Evolutionary conservation across 2,888 invertebrate species (phyloP).

Genomic region (Heliconius aoede): DNA sequence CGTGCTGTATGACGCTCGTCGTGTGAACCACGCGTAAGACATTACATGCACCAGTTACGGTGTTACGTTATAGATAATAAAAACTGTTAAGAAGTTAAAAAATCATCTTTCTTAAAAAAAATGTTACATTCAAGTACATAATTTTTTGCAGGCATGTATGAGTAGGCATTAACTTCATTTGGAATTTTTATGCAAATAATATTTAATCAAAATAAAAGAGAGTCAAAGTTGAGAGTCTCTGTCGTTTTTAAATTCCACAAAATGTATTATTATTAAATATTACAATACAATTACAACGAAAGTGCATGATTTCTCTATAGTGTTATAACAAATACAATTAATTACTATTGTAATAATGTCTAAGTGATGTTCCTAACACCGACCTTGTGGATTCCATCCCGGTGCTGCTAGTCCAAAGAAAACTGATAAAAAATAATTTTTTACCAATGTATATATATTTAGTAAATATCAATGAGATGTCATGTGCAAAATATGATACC

Average conservation of each 20-base stretch:
- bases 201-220: too few relatives aligned
- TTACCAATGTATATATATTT: not conserved
- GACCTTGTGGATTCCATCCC: constrained; percentile 67
- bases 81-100: too few relatives aligned
- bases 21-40: not conserved
- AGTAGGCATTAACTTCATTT: too few relatives aligned
- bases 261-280: too few relatives aligned
- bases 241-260: too few relatives aligned
- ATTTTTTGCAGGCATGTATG: too few relatives aligned
- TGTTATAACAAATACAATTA: not conserved
- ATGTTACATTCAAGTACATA: too few relatives aligned
- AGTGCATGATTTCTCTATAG: not conserved
- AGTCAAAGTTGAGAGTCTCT: too few relatives aligned
- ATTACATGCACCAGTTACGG: not conserved
- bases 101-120: too few relatives aligned
- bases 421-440: constrained; percentile 43
- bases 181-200: too few relatives aligned
- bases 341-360: not conserved
- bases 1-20: too few relatives aligned
- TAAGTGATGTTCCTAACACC: constrained; percentile 10
- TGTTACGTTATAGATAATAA: not conserved
- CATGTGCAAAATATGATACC: not conserved
- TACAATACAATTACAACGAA: not conserved
- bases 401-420: constrained; percentile 63
- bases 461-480: not conserved